Base-by-base conservation (phyloP, 2,888 invertebrate genomes). In the Andrena haemorrhoa region DNA sequence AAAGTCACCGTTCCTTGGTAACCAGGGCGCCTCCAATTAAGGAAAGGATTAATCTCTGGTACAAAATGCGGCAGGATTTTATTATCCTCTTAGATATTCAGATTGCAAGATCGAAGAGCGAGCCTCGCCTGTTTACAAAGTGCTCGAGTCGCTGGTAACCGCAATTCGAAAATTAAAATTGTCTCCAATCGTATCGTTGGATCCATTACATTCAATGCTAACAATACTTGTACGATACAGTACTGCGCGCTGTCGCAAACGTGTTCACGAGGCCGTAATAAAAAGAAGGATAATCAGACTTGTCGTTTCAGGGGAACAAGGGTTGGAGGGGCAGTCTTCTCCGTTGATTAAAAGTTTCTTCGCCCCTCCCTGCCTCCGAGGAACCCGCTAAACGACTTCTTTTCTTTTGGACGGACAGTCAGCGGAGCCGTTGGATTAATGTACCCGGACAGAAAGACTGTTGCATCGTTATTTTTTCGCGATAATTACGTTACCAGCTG, bases 341-440 rank as follows among this genome's bases (percentile, higher is more conserved):
- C 16, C 51, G 56, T 79, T 63, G 72, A 79, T 79, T 79, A 63
- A 65, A 64, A 73, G 56, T 69, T 69, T 68, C 63, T 64, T 72
- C 63, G 16, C 35, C 31, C 71, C 16, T 41, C 60, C 26, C 7
- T 60, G 33, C 33, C n/a, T 20, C 35, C 49, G 12, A 23, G 47
- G 31, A 63, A 58, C 33, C 33, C 5, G 66, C n/a, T 60, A 41
- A 33, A 23, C 75, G 31, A 20, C 26, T 56, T 20, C 29, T 26
- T 29, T 16, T 41, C 41, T 80, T 29, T 35, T 1, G 10, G 31
- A 53, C 12, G 12, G 63, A n/a, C 35, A 29, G 53, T 16, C 61
- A 47, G 7, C 63, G 23, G 41, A 69, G 33, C 66, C 74, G 68
- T 66, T 61, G 72, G 66, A 75, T 82, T 84, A 77, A 86, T 75